Conservation (phyloP, 2,888 invertebrate species). For the Stramonita haemastoma region DNA sequence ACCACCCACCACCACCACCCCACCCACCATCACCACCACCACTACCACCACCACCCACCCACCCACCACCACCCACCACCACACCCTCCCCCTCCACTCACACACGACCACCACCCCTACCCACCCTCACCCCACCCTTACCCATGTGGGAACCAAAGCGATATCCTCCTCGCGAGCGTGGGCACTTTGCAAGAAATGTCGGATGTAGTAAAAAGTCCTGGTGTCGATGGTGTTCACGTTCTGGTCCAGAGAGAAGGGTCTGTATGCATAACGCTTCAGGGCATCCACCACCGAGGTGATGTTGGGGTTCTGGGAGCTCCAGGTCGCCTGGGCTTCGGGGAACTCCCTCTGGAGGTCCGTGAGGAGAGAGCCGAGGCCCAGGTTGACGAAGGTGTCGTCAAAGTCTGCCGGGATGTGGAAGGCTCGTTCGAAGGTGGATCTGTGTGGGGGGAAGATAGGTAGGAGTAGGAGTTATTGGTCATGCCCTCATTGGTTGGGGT, state of each 20-base stretch:
- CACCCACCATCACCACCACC: neutral
- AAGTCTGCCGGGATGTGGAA: constrained; percentile 73
- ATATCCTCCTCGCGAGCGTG: constrained; percentile 48
- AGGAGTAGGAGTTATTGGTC: too few species aligned
- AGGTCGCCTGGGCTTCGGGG: constrained; percentile 58
- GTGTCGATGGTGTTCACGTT: constrained; percentile 63
- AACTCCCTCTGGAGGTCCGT: constrained; percentile 59
- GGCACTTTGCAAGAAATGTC: constrained; percentile 59
- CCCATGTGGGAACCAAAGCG: constrained; percentile 67
- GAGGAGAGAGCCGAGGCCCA: constrained; percentile 68
- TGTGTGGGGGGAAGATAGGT: neutral
- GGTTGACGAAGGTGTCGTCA: constrained; percentile 72
- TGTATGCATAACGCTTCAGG: constrained; percentile 31
- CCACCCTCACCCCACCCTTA: constrained; percentile 39
- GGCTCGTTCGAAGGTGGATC: constrained; percentile 45
- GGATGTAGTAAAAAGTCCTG: constrained; percentile 64
- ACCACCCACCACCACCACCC: neutral
- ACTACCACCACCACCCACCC: neutral
- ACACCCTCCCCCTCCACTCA: neutral
- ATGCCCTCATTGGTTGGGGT: too few species aligned
- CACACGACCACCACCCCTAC: neutral
- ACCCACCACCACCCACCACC: neutral
- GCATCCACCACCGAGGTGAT: constrained; percentile 56
- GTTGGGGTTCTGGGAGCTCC: constrained; percentile 65
- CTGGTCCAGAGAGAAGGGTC: constrained; percentile 56